These are phyloP conservation scores for Penelope pileata DNA, from an alignment of 2,113 vertebrate species.

Conservation along the genomic window DNA sequence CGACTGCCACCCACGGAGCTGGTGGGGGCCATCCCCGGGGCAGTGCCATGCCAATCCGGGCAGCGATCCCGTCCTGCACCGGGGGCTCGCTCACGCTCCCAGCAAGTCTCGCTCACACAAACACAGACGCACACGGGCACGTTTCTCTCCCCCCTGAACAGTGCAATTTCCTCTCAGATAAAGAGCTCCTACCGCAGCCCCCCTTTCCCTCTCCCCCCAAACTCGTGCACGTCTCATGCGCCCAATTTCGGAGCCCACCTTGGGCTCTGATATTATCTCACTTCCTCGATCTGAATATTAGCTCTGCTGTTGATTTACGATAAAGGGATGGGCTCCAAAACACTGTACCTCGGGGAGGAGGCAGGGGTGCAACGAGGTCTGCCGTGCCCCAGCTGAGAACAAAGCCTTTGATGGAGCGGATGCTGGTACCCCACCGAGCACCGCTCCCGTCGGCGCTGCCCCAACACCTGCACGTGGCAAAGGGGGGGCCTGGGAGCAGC, in stretches of 20 bases:
- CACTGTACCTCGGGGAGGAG: not conserved
- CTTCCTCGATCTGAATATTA: constrained; percentile 37
- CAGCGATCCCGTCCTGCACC: not conserved
- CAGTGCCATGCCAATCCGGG: fast-evolving
- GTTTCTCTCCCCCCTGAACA: not conserved
- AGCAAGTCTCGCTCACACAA: not conserved
- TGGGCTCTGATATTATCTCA: constrained; percentile 59
- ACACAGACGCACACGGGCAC: fast-evolving
- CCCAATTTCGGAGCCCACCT: constrained; percentile 11
- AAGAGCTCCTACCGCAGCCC: constrained; percentile 9
- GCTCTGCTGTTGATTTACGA: constrained; percentile 26
- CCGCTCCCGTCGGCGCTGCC: not conserved
- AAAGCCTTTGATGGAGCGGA: not conserved
- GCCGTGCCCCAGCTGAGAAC: not conserved
- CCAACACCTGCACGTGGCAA: not conserved
- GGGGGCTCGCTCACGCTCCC: not conserved
- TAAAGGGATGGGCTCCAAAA: constrained; percentile 60
- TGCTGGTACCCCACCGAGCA: not conserved
- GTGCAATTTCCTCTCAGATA: constrained; percentile 37
- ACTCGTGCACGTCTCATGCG: not conserved
- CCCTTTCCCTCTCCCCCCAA: not conserved
- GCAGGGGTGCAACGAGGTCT: not conserved
- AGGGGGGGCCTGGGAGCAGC: not conserved
- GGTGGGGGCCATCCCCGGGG: not conserved
- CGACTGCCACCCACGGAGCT: not conserved